A percentile compares a stretch with the other conserved stretches of the same genome.
These are phyloP conservation scores for Cygnus olor DNA, from an alignment of 2,797 vertebrate species.

Conservation along the genomic window DNA sequence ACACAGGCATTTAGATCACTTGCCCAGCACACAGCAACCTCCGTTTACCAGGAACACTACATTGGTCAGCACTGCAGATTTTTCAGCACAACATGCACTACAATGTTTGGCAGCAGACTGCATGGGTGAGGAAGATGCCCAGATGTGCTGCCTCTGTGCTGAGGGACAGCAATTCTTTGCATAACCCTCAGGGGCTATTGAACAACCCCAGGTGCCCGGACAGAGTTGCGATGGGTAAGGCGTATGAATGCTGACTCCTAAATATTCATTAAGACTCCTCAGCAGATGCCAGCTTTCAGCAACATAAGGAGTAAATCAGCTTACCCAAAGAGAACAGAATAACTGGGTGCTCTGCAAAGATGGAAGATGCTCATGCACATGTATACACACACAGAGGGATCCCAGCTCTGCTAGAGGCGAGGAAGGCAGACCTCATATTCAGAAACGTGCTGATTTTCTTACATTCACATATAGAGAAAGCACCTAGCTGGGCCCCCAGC, in stretches of 20 bases:
- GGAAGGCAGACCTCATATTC: background rate
- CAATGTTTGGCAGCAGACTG: background rate
- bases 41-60: background rate
- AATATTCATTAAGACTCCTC: background rate
- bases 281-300: background rate
- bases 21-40: background rate
- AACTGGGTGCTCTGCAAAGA: rapidly evolving
- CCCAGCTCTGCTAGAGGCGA: background rate
- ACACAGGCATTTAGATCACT: background rate
- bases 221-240: background rate
- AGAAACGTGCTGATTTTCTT: background rate
- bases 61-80: background rate
- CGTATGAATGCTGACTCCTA: background rate
- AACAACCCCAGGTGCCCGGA: background rate
- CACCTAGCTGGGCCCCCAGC: background rate
- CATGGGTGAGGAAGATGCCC: rapidly evolving
- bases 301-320: background rate
- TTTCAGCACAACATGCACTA: background rate
- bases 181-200: background rate
- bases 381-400: rapidly evolving
- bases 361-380: background rate
- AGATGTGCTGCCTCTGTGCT: too few species aligned
- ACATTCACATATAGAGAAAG: background rate
- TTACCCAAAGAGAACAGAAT: background rate
- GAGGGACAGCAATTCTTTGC: background rate